Conservation (phyloP, 2,888 invertebrate species). For the Calameuta pallipes region DNA sequence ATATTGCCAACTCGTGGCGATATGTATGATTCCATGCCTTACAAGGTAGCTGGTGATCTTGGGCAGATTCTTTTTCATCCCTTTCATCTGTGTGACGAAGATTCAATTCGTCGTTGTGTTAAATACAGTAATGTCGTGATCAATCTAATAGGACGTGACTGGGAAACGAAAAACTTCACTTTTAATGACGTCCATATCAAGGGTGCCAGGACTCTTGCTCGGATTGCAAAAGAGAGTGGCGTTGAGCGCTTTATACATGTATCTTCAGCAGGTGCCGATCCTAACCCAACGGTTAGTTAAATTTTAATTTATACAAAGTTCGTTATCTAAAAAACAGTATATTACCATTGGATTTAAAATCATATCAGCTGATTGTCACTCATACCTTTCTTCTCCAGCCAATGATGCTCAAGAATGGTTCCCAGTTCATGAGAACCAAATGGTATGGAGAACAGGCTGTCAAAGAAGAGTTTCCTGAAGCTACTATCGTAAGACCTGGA, state of each 20-base stretch:
- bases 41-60: conserved; percentile 92
- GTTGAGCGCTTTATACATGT: conserved; percentile 94
- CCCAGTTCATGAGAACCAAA: conserved; percentile 82
- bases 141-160: conserved; percentile 92
- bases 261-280: conserved; percentile 85
- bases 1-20: conserved; percentile 94
- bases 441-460: conserved; percentile 91
- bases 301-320: not conserved
- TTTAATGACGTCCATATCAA: conserved; percentile 89
- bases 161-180: conserved; percentile 91
- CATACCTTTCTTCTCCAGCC: conserved; percentile 59
- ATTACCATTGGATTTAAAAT: too few species aligned
- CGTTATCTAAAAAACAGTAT: too few species aligned
- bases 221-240: conserved; percentile 78
- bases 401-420: conserved; percentile 78
- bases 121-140: conserved; percentile 97
- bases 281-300: conserved; percentile 71
- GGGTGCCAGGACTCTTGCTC: conserved; percentile 86
- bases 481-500: conserved; percentile 92
- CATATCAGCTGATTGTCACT: not conserved
- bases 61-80: conserved; percentile 94
- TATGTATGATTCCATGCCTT: conserved; percentile 78
- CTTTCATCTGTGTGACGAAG: conserved; percentile 86
- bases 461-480: conserved; percentile 92
- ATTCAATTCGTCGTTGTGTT: conserved; percentile 84